A percentile compares a stretch with the other conserved stretches of the same genome.
Evolutionary conservation across 92 coral and sea anemone species (phyloP).

Genomic region (Scolanthus callimorphus): DNA sequence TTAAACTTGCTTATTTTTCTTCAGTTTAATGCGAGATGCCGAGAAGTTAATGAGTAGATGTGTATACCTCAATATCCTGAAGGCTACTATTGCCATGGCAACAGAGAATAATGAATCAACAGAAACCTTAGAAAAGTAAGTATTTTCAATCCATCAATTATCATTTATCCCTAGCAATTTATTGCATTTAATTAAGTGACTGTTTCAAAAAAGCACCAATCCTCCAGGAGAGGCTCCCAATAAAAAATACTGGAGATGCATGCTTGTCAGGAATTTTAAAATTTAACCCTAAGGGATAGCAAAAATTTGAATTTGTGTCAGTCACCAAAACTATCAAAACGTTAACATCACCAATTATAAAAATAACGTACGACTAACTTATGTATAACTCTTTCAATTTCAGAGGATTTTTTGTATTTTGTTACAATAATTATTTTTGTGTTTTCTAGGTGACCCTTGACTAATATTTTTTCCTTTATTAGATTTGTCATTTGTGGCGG

Average conservation of each 20-base stretch:
- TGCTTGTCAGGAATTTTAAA: no score
- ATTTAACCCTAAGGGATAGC: no score
- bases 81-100: constrained; percentile 80
- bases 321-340: no score
- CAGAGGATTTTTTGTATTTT: background rate
- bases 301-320: no score
- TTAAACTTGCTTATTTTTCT: constrained; percentile 6
- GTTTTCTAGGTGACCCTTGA: no score
- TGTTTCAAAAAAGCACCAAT: no score
- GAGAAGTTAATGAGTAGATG: constrained; percentile 90
- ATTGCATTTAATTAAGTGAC: no score
- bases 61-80: constrained; percentile 80
- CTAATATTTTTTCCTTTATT: background rate
- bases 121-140: constrained; percentile 90
- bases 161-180: background rate
- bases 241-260: no score
- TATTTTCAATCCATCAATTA: background rate
- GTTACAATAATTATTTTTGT: no score
- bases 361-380: no score
- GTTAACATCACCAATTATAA: no score
- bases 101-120: constrained; percentile 59
- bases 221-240: no score
- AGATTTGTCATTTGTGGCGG: constrained; percentile 92
- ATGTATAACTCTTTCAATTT: background rate
- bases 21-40: constrained; percentile 91